Percentiles rank a stretch among this genome's conserved stretches.
Evolutionary conservation across 2,888 invertebrate genomes (phyloP).

Genomic region (Chrysolina oricalcia): DNA sequence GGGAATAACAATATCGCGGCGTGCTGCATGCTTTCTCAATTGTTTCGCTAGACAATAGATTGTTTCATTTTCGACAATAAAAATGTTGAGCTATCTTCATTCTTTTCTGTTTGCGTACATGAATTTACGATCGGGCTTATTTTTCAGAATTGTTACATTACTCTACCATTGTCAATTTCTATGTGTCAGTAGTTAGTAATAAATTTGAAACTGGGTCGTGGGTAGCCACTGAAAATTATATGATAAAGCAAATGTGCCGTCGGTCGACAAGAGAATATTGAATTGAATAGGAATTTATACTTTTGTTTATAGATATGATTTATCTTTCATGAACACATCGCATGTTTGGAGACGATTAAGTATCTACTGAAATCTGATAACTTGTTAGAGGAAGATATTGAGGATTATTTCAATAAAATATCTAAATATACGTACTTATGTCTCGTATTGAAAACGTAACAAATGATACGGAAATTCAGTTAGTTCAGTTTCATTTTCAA

Average conservation of each 20-base stretch:
- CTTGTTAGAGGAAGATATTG: too few species aligned
- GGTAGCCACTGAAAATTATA: background rate
- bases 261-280: background rate
- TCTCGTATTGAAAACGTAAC: too few species aligned
- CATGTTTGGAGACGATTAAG: slow-evolving; percentile 4
- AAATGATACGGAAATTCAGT: too few species aligned
- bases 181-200: background rate
- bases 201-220: background rate
- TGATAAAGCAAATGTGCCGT: background rate
- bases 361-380: too few species aligned
- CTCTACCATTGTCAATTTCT: background rate
- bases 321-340: background rate
- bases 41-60: slow-evolving; percentile 24
- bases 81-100: slow-evolving; percentile 23
- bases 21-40: slow-evolving; percentile 9
- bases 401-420: background rate
- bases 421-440: background rate
- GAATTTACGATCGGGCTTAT: slow-evolving; percentile 19
- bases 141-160: background rate
- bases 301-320: background rate
- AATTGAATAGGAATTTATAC: background rate
- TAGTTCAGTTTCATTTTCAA: too few species aligned
- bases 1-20: slow-evolving; percentile 14
- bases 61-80: slow-evolving; percentile 14
- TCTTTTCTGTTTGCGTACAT: background rate